Evolutionary conservation across 2,113 vertebrate genomes (phyloP).

Genomic region (Sapajus apella): DNA sequence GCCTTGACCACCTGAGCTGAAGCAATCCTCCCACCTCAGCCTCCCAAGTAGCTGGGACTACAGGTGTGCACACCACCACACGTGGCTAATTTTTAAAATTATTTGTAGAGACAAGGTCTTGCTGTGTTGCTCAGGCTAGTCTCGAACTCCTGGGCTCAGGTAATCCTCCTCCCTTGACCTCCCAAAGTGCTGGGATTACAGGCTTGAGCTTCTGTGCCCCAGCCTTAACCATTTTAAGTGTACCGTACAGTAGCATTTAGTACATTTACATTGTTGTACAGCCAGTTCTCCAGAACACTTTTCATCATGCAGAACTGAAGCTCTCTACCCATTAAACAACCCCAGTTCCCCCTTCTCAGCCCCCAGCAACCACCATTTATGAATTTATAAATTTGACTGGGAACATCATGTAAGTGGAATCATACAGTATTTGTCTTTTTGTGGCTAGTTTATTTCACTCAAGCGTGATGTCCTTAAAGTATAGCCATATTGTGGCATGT

Average conservation of each 20-base stretch:
- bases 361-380: neutral
- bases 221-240: no score
- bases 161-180: no score
- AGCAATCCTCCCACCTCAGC: no score
- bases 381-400: neutral
- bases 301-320: neutral
- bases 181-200: no score
- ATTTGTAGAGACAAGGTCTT: no score
- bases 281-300: neutral
- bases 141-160: no score
- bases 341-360: neutral
- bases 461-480: neutral
- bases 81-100: no score
- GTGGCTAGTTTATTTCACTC: neutral
- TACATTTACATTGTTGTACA: neutral
- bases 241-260: neutral
- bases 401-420: neutral
- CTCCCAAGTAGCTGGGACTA: no score
- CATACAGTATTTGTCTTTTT: neutral
- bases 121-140: no score
- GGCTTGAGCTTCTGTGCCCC: no score
- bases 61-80: no score
- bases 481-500: neutral
- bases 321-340: neutral
- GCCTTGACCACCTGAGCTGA: no score